A percentile compares a stretch with the other conserved stretches of the same genome.
Conservation (phyloP, 1,140 invertebrate genomes). For the Drosophila lacteicornis region DNA sequence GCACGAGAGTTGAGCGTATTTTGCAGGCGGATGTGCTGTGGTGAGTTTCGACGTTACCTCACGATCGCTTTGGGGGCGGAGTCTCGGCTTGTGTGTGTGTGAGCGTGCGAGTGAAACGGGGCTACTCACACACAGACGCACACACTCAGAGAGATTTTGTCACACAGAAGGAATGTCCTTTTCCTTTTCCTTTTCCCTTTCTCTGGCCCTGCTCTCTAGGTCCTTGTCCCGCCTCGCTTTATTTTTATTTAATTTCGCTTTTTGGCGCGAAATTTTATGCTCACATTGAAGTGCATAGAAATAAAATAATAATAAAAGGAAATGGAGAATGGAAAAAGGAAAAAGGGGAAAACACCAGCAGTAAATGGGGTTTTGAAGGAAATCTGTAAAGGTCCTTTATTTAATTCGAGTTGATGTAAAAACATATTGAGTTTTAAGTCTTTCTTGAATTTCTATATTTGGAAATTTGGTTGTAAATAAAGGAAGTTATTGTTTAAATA, state of each 20-base stretch:
- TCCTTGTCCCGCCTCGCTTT: constrained; percentile 1
- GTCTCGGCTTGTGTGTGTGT: constrained; percentile 23
- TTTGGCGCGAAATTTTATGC: constrained; percentile 69
- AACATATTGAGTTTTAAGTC: neutral
- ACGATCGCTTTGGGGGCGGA: constrained; percentile 77
- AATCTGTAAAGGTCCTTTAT: neutral
- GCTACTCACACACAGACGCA: constrained; percentile 4
- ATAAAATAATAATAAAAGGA: constrained; percentile 19
- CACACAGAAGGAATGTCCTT: constrained; percentile 42
- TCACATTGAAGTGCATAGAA: constrained; percentile 26
- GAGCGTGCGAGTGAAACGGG: constrained; percentile 52
- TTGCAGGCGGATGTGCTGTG: constrained; percentile 11
- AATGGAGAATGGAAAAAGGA: neutral
- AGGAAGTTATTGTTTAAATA: no score
- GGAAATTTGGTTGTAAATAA: neutral
- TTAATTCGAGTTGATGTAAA: neutral
- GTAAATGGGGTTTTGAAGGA: neutral
- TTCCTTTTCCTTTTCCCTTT: constrained; percentile 34
- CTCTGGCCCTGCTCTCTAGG: constrained; percentile 1
- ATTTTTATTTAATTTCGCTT: constrained; percentile 25
- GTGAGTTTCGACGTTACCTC: constrained; percentile 49
- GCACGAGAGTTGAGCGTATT: constrained; percentile 30
- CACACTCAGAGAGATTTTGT: constrained; percentile 29
- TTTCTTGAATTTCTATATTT: neutral
- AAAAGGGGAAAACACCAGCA: neutral